These are phyloP conservation scores for Falco concolor DNA, from an alignment of 2,797 vertebrate species.

Conservation along the genomic window DNA sequence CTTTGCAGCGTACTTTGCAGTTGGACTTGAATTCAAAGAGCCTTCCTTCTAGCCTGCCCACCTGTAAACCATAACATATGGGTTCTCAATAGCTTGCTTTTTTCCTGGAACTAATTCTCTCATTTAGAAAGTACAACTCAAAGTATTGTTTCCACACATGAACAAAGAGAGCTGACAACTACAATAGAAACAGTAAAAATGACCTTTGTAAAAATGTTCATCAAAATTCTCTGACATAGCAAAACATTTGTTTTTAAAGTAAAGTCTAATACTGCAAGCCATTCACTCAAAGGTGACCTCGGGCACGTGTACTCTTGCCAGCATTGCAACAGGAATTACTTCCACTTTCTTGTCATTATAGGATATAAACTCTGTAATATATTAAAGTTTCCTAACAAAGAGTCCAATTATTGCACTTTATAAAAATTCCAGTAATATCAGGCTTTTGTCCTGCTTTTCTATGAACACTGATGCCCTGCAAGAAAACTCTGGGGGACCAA, in stretches of 20 bases:
- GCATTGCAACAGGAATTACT: conserved; percentile 33
- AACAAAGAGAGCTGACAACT: conserved; percentile 54
- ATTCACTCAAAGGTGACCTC: conserved; percentile 22
- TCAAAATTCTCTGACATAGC: conserved; percentile 72
- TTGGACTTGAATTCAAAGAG: conserved; percentile 33
- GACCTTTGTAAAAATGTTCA: conserved; percentile 70
- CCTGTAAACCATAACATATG: background rate
- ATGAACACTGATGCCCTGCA: conserved; percentile 39
- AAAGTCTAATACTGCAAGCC: conserved; percentile 52
- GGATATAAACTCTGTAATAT: conserved; percentile 58
- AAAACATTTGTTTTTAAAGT: conserved; percentile 74
- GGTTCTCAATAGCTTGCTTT: conserved; percentile 38
- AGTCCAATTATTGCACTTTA: conserved; percentile 74
- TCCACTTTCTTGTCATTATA: conserved; percentile 34
- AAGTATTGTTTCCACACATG: conserved; percentile 56
- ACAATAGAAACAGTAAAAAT: conserved; percentile 75
- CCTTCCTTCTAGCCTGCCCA: conserved; percentile 13
- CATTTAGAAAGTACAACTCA: conserved; percentile 57
- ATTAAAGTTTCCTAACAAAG: conserved; percentile 68
- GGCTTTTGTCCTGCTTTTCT: conserved; percentile 68
- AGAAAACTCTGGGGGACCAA: conserved; percentile 42
- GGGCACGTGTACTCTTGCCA: conserved; percentile 25
- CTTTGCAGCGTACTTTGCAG: conserved; percentile 35
- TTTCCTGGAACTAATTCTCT: conserved; percentile 46
- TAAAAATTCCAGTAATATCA: conserved; percentile 64